These are phyloP conservation scores for Caenorhabditis remanei DNA, from an alignment of 1,140 invertebrate genomes.

Conservation along the genomic window DNA sequence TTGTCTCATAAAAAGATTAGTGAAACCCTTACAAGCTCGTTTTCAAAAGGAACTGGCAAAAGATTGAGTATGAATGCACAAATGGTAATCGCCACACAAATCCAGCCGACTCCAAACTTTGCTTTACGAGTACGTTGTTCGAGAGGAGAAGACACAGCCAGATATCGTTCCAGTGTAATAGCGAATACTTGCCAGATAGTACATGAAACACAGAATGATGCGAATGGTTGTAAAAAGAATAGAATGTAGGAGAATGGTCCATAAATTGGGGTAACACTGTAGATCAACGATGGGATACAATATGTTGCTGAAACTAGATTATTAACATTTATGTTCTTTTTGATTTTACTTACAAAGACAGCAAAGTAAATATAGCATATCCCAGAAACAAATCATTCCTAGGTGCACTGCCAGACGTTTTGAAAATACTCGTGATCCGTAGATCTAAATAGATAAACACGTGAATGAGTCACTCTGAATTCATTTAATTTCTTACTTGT, in stretches of 20 bases:
- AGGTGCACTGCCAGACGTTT: conserved; percentile 74
- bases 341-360: conserved; percentile 64
- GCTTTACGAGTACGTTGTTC: conserved; percentile 75
- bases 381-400: conserved; percentile 75
- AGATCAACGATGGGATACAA: conserved; percentile 71
- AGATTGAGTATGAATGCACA: conserved; percentile 75
- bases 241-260: conserved; percentile 75
- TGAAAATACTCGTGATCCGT: conserved; percentile 73
- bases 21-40: conserved; percentile 68
- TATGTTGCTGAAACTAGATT: conserved; percentile 66
- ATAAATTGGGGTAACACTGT: conserved; percentile 75
- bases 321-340: not conserved
- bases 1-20: conserved; percentile 34
- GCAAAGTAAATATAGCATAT: conserved; percentile 70
- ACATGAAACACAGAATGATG: conserved; percentile 75
- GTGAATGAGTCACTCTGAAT: not conserved
- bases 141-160: conserved; percentile 71
- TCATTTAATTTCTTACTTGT: conserved; percentile 65
- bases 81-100: conserved; percentile 70
- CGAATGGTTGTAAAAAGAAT: conserved; percentile 75
- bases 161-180: conserved; percentile 75
- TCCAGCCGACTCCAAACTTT: conserved; percentile 73
- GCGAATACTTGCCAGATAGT: conserved; percentile 77
- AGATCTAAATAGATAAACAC: conserved; percentile 66
- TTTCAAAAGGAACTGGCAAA: conserved; percentile 73